Percentiles rank a stretch among this genome's conserved stretches.
These are phyloP conservation scores for Scolopax bukidnonensis DNA, from an alignment of 2,797 vertebrate species.

Conservation along the genomic window DNA sequence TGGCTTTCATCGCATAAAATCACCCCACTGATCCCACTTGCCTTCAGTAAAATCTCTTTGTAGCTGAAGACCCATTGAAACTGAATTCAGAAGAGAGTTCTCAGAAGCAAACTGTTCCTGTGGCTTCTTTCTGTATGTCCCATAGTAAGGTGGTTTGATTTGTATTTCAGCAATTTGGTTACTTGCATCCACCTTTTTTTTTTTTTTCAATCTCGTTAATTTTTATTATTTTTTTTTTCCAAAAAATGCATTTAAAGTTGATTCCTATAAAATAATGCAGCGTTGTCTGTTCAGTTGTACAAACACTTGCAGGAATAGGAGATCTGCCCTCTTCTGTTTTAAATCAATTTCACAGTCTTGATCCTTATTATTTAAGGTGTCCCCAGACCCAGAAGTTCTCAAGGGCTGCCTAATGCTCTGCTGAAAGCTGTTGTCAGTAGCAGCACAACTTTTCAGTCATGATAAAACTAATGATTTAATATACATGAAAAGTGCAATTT, in stretches of 20 bases:
- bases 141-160: not conserved
- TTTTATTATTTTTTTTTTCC: not conserved
- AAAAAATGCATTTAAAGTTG: not conserved
- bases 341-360: constrained; percentile 25
- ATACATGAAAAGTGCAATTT: not conserved
- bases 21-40: constrained; percentile 19
- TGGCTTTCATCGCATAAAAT: constrained; percentile 33
- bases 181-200: not conserved
- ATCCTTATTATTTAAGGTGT: constrained; percentile 23
- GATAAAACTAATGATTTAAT: not conserved
- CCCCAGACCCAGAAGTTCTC: not conserved
- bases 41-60: constrained; percentile 26
- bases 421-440: not conserved
- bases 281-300: not conserved
- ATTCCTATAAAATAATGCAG: not conserved
- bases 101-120: constrained; percentile 13
- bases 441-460: not conserved
- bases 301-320: not conserved
- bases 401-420: not conserved
- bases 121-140: constrained; percentile 24
- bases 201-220: not conserved
- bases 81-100: constrained; percentile 27
- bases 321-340: constrained; percentile 4
- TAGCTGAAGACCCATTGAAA: constrained; percentile 42
- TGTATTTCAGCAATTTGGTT: not conserved